Conservation (phyloP, 2,113 vertebrate species). For the Siniperca knerii region DNA sequence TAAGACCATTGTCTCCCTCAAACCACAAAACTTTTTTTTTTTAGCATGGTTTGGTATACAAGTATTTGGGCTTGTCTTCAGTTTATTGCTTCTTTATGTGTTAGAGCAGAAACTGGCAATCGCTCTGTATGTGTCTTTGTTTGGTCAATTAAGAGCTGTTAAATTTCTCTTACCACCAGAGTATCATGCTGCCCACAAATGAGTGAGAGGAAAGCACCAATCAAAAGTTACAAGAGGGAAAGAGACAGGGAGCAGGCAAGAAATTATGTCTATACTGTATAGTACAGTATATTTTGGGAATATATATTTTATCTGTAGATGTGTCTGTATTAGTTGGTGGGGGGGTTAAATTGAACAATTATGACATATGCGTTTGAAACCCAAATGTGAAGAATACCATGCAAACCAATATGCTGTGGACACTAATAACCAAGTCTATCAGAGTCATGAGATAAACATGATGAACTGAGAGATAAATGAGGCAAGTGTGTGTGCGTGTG, state of each 20-base stretch:
- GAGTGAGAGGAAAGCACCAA: not conserved
- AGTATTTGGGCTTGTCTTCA: not conserved
- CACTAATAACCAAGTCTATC: not conserved
- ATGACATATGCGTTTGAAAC: not conserved
- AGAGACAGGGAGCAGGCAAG: not conserved
- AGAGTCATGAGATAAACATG: conserved; percentile 6
- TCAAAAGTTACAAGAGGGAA: not conserved
- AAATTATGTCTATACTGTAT: not conserved
- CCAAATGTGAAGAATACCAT: not conserved
- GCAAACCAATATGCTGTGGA: not conserved
- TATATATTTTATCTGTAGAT: not conserved
- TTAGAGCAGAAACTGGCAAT: conserved; percentile 2
- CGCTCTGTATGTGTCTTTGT: conserved; percentile 12
- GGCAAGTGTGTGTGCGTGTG: not conserved
- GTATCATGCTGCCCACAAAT: conserved; percentile 2
- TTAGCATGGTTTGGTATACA: not conserved
- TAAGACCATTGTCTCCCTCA: not conserved
- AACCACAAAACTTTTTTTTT: not conserved
- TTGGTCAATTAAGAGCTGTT: conserved; percentile 12
- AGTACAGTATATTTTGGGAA: not conserved
- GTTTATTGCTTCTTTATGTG: conserved; percentile 5
- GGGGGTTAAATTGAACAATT: too few relatives aligned
- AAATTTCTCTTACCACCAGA: conserved; percentile 12
- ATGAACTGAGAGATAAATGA: not conserved
- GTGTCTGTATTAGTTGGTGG: not conserved